Evolutionary conservation across 2,888 invertebrate species (phyloP), one percentile per base, ranked within the genome.

Genomic region (Caprella mutica): DNA sequence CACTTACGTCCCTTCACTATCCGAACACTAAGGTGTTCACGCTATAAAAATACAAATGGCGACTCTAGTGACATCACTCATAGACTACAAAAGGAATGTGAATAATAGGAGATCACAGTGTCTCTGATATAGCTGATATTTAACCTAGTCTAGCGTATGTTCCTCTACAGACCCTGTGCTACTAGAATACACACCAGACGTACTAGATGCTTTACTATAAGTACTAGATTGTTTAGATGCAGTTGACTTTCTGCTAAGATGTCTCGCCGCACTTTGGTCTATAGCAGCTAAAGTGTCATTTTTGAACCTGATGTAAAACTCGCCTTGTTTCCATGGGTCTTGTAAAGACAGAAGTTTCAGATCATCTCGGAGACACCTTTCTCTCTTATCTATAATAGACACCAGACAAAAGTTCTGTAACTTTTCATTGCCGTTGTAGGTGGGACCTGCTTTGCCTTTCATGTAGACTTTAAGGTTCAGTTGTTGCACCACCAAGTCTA

Each of bases 281-380:
- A 90, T 77, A 17, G 90, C 90, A 27, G 90, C 90, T 44, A 90
- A 75, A 3, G 89, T 83, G 69, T 90, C 90, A 69, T 89, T 88
- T 72, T 90, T 91, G 71, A 88, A 85, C 52, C 94, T 77, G 3
- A 97, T 93, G 73, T 90, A 94, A 61, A 97, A 75, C 58, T 91
- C 79, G 1, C 96, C 96, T 70, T 88, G 89, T 65, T 88, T 83
- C 96, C 96, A 96, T 0, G 94, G 94, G 72, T 91, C 91, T 72
- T 94, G 93, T 55, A 97, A 76, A 68, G 89, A 86, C 21, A 97
- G 76, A 0, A 93, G 91, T 69, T 88, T 85, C 72, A 93, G 96
- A 72, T 96, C 94, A 70, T 96, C 93, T 4, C 93, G 76, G 5
- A 97, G 78, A 69, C 96, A 92, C 58, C 96, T 79, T 70, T 97